Percentiles rank a stretch among this genome's conserved stretches.
phyloP scores from a whole-genome alignment of 2,888 invertebrate genomes.

The Ptilodon capucinus region DNA sequence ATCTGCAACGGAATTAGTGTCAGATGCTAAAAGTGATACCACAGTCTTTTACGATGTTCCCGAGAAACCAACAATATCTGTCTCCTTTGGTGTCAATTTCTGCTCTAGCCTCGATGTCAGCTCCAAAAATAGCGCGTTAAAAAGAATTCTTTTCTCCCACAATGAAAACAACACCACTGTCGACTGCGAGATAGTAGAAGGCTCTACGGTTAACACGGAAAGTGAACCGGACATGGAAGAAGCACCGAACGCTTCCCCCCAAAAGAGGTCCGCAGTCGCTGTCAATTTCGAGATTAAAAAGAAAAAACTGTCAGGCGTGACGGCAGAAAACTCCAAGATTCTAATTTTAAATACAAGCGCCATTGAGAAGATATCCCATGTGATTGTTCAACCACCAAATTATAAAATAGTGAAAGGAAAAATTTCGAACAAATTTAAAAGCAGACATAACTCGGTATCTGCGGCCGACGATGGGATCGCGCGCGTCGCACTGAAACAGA shows the following conservation, averaged over 20 bases:
- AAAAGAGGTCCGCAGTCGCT: slow-evolving; percentile 54
- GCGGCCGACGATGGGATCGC: slow-evolving; percentile 48
- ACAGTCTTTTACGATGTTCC: slow-evolving; percentile 36
- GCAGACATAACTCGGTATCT: slow-evolving; percentile 28
- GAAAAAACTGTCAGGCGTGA: slow-evolving; percentile 53
- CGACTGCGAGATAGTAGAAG: slow-evolving; percentile 58
- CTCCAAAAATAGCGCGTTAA: slow-evolving; percentile 53
- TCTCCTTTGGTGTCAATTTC: slow-evolving; percentile 56
- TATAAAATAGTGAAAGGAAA: slow-evolving; percentile 71
- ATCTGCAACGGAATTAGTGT: slow-evolving; percentile 38
- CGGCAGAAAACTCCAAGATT: slow-evolving; percentile 63
- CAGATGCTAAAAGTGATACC: slow-evolving; percentile 30
- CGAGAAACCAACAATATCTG: slow-evolving; percentile 39
- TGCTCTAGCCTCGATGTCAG: slow-evolving; percentile 54
- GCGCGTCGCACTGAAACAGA: slow-evolving; percentile 53
- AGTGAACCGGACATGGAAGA: slow-evolving; percentile 44
- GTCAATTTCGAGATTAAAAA: slow-evolving; percentile 74
- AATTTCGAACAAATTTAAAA: slow-evolving; percentile 54
- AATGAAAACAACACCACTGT: slow-evolving; percentile 44
- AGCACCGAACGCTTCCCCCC: slow-evolving; percentile 22
- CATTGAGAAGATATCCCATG: slow-evolving; percentile 70
- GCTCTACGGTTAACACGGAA: slow-evolving; percentile 43
- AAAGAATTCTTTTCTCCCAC: slow-evolving; percentile 44
- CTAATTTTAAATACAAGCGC: slow-evolving; percentile 77
- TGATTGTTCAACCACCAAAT: slow-evolving; percentile 77